Evolutionary conservation across 2,888 invertebrate species (phyloP).

Genomic region (Eremobia ochroleuca): DNA sequence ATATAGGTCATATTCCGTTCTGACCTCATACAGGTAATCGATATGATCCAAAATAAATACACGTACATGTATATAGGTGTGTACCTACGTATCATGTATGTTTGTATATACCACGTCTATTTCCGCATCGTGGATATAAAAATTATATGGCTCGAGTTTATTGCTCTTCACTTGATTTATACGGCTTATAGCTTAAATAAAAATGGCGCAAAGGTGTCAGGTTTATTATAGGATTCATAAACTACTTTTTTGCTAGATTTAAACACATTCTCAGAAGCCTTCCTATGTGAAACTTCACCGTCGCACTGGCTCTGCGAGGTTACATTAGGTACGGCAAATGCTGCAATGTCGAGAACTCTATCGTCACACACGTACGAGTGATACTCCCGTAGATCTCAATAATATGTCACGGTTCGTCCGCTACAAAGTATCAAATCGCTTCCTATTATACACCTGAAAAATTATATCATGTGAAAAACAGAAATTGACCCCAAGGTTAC

Average conservation of each 20-base stretch:
- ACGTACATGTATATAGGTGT: not conserved
- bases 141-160: conserved; percentile 54
- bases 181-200: conserved; percentile 36
- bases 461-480: conserved; percentile 12
- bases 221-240: not conserved
- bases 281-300: too few relatives aligned
- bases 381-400: conserved; percentile 96
- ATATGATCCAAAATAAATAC: conserved; percentile 41
- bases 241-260: conserved; percentile 12
- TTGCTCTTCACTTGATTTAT: conserved; percentile 56
- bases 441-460: conserved; percentile 94
- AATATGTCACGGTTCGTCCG: conserved; percentile 96
- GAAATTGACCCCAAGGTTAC: not conserved
- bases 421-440: conserved; percentile 97
- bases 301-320: too few relatives aligned
- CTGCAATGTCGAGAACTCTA: conserved; percentile 95
- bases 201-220: conserved; percentile 26
- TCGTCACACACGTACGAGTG: conserved; percentile 97
- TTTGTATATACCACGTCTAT: conserved; percentile 5
- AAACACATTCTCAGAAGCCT: not conserved
- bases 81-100: not conserved
- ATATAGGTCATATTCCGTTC: conserved; percentile 45
- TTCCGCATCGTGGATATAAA: conserved; percentile 55
- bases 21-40: conserved; percentile 42
- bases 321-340: conserved; percentile 88